phyloP scores from a whole-genome alignment of 1,140 invertebrate species.

The Ostrea edulis region DNA sequence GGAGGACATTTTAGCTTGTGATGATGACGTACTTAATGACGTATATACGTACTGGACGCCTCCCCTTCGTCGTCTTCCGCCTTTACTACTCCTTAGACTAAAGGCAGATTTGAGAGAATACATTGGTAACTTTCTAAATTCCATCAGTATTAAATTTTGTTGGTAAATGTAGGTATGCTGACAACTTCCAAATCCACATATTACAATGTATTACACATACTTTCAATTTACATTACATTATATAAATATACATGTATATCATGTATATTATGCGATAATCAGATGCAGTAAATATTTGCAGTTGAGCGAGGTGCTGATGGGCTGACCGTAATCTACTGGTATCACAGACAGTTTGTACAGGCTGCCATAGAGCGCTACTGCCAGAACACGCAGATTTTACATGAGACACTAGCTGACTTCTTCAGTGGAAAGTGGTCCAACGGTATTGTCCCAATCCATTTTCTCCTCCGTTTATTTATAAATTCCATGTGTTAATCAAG shows the following conservation, averaged over 20 bases:
- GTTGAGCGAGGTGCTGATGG: constrained; percentile 68
- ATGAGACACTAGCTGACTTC: constrained; percentile 64
- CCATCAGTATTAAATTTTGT: background rate
- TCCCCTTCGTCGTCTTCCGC: constrained; percentile 74
- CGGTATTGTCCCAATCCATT: constrained; percentile 50
- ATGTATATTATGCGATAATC: background rate
- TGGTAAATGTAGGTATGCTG: too few relatives aligned
- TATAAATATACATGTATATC: background rate
- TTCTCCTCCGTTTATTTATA: too few relatives aligned
- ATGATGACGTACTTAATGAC: constrained; percentile 77
- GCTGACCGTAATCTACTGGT: constrained; percentile 70
- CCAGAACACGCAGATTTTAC: constrained; percentile 51
- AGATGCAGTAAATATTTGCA: constrained; percentile 52
- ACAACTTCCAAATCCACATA: background rate
- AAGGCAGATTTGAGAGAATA: constrained; percentile 69
- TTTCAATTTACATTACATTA: background rate
- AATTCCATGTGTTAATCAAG: too few relatives aligned
- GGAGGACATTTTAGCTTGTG: constrained; percentile 76
- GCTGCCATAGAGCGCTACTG: constrained; percentile 63
- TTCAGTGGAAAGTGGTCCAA: constrained; percentile 78
- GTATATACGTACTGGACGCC: constrained; percentile 79
- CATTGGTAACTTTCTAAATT: constrained; percentile 61
- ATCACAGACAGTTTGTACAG: constrained; percentile 72
- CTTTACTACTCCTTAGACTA: constrained; percentile 73
- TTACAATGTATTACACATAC: background rate